phyloP scores from a whole-genome alignment of 2,113 vertebrate species.

The Dermatemys mawii region DNA sequence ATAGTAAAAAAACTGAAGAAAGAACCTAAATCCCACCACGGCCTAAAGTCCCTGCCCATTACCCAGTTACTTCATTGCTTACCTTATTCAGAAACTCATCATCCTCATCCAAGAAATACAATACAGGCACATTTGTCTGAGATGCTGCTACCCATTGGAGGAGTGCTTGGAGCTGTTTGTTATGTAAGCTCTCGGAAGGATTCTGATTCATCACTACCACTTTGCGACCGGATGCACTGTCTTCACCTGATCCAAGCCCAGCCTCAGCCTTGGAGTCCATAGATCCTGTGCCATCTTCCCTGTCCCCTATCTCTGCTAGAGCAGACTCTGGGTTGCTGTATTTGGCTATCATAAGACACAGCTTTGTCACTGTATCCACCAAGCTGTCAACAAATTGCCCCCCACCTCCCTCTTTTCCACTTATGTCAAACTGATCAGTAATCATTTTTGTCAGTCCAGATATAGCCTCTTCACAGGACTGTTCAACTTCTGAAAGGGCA shows the following conservation, averaged over 20 bases:
- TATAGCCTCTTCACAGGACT: neutral
- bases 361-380: constrained; percentile 68
- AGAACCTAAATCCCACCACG: neutral
- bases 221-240: constrained; percentile 27
- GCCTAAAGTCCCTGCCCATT: neutral
- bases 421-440: constrained; percentile 5
- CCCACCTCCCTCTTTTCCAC: neutral
- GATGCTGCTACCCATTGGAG: constrained; percentile 68
- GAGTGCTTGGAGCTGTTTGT: constrained; percentile 68
- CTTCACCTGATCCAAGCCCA: neutral
- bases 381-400: constrained; percentile 52
- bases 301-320: constrained; percentile 41
- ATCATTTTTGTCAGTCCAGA: constrained; percentile 54
- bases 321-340: constrained; percentile 60
- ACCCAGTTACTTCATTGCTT: neutral
- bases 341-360: constrained; percentile 68
- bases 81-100: constrained; percentile 73
- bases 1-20: neutral
- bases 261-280: constrained; percentile 45
- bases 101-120: constrained; percentile 55
- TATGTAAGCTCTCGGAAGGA: constrained; percentile 26
- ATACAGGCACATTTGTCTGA: constrained; percentile 57
- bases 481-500: neutral
- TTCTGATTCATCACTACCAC: constrained; percentile 61
- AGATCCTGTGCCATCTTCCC: constrained; percentile 6